Conservation (phyloP, 1,140 invertebrate species). For the Pemphigus obesinymphae region DNA sequence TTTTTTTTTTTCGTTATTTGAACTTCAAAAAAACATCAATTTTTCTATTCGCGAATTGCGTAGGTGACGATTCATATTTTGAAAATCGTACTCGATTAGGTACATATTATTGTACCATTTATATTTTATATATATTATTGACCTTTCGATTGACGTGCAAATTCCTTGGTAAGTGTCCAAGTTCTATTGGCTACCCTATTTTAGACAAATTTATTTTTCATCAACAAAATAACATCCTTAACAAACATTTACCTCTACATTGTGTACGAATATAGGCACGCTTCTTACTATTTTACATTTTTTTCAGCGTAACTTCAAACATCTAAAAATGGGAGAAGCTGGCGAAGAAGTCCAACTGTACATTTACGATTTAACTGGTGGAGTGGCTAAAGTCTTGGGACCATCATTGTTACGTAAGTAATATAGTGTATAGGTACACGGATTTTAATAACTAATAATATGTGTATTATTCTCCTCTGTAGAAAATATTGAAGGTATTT, state of each 20-base stretch:
- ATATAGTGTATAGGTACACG: not conserved
- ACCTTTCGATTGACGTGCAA: not conserved
- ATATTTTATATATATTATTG: not conserved
- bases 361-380: slow-evolving; percentile 42
- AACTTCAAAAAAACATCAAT: not conserved
- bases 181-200: not conserved
- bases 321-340: slow-evolving; percentile 3
- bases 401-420: slow-evolving; percentile 39
- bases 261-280: not conserved
- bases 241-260: not conserved
- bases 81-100: not conserved
- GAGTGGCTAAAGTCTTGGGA: slow-evolving; percentile 29
- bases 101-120: not conserved
- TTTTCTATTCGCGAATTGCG: not conserved
- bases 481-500: slow-evolving; percentile 75
- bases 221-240: not conserved
- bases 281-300: not conserved
- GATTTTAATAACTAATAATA: not conserved
- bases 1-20: not conserved
- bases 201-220: not conserved
- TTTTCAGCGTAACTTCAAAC: not conserved
- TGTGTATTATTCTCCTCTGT: slow-evolving; percentile 52
- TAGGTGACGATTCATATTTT: not conserved
- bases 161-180: slow-evolving; percentile 23
- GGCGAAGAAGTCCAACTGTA: slow-evolving; percentile 42